Base-by-base conservation (phyloP, 2,888 invertebrate genomes). In the Anorthoa munda region DNA sequence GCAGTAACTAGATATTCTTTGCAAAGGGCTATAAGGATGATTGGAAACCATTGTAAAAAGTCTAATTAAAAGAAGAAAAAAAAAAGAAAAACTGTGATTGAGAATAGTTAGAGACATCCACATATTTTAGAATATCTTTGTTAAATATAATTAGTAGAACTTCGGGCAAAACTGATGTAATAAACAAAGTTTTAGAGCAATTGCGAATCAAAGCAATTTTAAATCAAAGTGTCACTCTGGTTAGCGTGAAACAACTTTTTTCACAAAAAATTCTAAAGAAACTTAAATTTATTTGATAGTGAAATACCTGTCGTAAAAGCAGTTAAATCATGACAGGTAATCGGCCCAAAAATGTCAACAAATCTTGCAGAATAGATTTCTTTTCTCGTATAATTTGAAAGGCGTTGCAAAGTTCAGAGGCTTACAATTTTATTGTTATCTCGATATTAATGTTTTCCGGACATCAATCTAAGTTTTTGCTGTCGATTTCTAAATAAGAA, bases 371-470 rank as follows among this genome's bases (percentile, higher is more conserved):
- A 23, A 39, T 39, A 17, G 12, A 15, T 79, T 66, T 76, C 45
- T 59, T 82, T 65, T 67, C 7, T 17, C 0, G 15, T 1, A 0
- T 21, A 17, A 55, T 60, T 70, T 65, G 64, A 61, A 67, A 65
- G 15, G 53, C 59, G 50, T 72, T 63, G 59, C 61, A 23, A 83
- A 71, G 66, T 50, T 68, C 46, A 51, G 61, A 66, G 71, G 66
- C 64, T 70, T 48, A 23, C 64, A 72, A 75, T 70, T 77, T 61
- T 48, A 72, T 73, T 73, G 63, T 71, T 55, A 66, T 2, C 13
- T 46, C 53, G 21, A 70, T 61, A 65, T n/a, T 70, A 55, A 74
- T 75, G 75, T 76, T 83, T 80, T 79, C 75, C 79, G 79, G 75
- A 17, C 71, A 67, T 81, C 56, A 60, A 83, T 77, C 60, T 59